Evolutionary conservation across 2,797 vertebrate species (phyloP).

Genomic region (Phalloptychus januarius): DNA sequence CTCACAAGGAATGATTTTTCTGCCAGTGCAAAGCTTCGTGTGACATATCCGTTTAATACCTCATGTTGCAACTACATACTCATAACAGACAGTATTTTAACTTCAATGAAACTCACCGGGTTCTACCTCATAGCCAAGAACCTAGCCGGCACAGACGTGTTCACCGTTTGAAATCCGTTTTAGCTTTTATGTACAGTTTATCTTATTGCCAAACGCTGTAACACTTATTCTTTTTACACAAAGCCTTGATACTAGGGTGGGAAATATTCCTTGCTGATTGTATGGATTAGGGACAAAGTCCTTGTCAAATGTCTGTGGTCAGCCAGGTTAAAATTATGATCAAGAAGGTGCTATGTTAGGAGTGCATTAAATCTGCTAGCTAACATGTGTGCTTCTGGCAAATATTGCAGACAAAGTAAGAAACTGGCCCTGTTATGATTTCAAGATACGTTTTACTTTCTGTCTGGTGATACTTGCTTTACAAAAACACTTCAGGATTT

Average conservation of each 20-base stretch:
- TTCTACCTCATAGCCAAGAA: slow-evolving; percentile 89
- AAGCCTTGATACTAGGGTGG: slow-evolving; percentile 80
- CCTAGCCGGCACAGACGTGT: slow-evolving; percentile 78
- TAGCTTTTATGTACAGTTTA: slow-evolving; percentile 68
- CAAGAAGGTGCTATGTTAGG: slow-evolving; percentile 76
- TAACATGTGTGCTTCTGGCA: slow-evolving; percentile 63
- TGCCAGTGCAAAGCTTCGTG: slow-evolving; percentile 84
- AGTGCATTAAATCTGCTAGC: slow-evolving; percentile 63
- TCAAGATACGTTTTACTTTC: slow-evolving; percentile 43
- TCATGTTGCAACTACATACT: slow-evolving; percentile 84
- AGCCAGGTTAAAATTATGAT: slow-evolving; percentile 70
- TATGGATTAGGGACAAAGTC: slow-evolving; percentile 72
- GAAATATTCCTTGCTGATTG: slow-evolving; percentile 81
- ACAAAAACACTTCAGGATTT: slow-evolving; percentile 52
- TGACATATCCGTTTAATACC: slow-evolving; percentile 86
- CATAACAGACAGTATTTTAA: slow-evolving; percentile 85
- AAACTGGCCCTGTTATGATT: slow-evolving; percentile 56
- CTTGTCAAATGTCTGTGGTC: slow-evolving; percentile 64
- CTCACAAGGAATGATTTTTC: slow-evolving; percentile 85
- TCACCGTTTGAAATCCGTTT: slow-evolving; percentile 66
- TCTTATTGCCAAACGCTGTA: slow-evolving; percentile 76
- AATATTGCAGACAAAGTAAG: slow-evolving; percentile 51
- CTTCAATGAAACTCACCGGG: slow-evolving; percentile 78
- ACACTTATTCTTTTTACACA: slow-evolving; percentile 75
- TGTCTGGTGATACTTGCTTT: slow-evolving; percentile 48